Evolutionary conservation across 2,113 vertebrate species (phyloP).

Genomic region (Cettia cetti): DNA sequence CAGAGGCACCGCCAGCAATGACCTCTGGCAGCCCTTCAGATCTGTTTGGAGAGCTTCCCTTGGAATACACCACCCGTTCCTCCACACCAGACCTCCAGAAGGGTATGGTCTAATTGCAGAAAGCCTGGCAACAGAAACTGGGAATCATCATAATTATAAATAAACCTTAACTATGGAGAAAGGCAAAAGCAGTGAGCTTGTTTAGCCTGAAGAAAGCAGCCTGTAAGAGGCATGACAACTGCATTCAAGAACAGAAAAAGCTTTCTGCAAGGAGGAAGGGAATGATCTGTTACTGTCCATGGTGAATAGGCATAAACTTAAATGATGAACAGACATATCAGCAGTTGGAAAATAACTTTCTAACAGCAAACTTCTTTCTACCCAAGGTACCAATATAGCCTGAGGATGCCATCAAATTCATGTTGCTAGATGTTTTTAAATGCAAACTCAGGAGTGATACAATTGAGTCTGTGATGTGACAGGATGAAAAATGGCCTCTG

Average conservation of each 20-base stretch:
- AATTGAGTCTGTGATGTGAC: not conserved
- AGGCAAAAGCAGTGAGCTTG: not conserved
- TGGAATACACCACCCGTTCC: not conserved
- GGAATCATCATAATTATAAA: not conserved
- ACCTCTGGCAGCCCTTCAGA: not conserved
- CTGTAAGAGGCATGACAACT: not conserved
- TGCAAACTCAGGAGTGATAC: not conserved
- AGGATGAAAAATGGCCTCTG: not conserved
- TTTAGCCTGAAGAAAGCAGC: not conserved
- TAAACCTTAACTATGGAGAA: not conserved
- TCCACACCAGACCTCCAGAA: not conserved
- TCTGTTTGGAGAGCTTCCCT: not conserved
- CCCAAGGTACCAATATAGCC: not conserved
- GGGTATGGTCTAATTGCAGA: not conserved
- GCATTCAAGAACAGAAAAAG: not conserved
- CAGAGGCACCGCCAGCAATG: not conserved
- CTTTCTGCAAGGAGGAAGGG: not conserved
- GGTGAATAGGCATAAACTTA: not conserved
- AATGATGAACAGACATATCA: not conserved
- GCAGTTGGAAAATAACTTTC: not conserved
- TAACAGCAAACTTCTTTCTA: not conserved
- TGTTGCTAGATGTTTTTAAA: not conserved
- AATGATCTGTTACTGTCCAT: not conserved
- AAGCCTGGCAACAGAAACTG: not conserved
- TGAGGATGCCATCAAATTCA: not conserved